Evolutionary conservation across 1,140 invertebrate genomes (phyloP), one percentile per base, ranked within the genome.

Genomic region (Leguminivora glycinivorella): DNA sequence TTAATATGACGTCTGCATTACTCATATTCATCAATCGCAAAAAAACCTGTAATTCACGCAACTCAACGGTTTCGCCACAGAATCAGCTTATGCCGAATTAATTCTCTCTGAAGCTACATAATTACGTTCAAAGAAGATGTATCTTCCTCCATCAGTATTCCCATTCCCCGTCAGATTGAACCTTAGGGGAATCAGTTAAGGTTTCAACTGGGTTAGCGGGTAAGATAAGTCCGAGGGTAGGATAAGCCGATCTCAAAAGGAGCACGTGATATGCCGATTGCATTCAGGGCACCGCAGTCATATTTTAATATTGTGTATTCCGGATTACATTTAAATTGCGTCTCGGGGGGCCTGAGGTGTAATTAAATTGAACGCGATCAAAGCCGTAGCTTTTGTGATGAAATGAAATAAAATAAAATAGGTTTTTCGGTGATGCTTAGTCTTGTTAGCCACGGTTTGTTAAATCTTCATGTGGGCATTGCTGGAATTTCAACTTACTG

Each of bases 281-380:
- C 82, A 80, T 78, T 74, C 72, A 74, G 76, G 72, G 40, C 67
- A 67, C 72, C 76, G 75, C 75, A 87, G 81, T 85, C 86, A 87
- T 90, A 90, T 90, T 90, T 88, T 88, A 88, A 90, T 90, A 88
- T 87, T 81, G 87, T 84, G 83, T 81, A 83, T 84, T 86, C 80
- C 80, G 83, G 83, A 90, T 89, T 89, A 84, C 84, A 87, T 84
- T 79, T 72, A 78, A 83, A 81, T 83, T 78, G 79, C 25, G 58
- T 63, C 26, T 29, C 56, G 24, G 56, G 58, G 14, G 58, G 29
- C 26, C 26, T 34, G 25, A 63, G 58, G 58, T 63, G 58, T 63
- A 63, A 63, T 63, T 63, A 63, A 63, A 63, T 63, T 63, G 29
- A 34, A 63, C 47, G 47, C n/a, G 47, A 52, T 22, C 47, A 52